Base-by-base conservation (phyloP, 2,113 vertebrate species). In the Coracopsis vasa region DNA sequence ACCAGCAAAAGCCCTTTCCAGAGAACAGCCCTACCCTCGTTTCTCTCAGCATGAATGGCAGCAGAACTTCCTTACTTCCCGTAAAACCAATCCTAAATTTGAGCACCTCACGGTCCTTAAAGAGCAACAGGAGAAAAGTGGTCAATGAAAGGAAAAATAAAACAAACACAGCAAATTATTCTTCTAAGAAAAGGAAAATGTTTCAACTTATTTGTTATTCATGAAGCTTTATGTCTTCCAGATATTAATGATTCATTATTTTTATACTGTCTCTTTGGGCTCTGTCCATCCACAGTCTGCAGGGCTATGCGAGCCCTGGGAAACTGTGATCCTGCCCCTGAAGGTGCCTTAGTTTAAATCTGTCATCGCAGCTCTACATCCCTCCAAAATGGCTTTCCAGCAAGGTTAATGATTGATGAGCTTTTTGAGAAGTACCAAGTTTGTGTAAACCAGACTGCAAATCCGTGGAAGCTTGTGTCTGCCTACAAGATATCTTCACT, bases 201-300 rank as follows among this genome's bases (percentile, higher is more conserved):
- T 24, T 69, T 66, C 2, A 20, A 86, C 58, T 58, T 67, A 71
- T 92, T 90, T 92, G 27, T 88, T 89, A 95, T 79, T 96, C 37
- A 94, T 94, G 89, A 91, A 75, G 33, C 21, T 81, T 86, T 95
- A 72, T 64, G 31, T 72, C 78, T 88, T 88, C 58, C 31, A 58
- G n/a, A 44, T 80, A 82, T 50, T 70, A 90, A 82, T 70, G 85
- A 62, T 86, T 35, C 37, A 91, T 84, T 82, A 37, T 33, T 91
- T 93, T 74, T 80, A 53, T 65, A 35, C n/a, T 35, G 18, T 17
- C 31, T 78, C 53, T 90, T 17, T 47, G 79, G 79, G 29, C 27
- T 94, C 50, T 77, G 45, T 75, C 53, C 81, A 86, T 14, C 16
- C 19, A 75, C 8, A 42, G 27, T 27, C 47, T 90, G 66, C 67